Evolutionary conservation across 2,797 vertebrate species (phyloP).

Genomic region (Rhynchonycteris naso): DNA sequence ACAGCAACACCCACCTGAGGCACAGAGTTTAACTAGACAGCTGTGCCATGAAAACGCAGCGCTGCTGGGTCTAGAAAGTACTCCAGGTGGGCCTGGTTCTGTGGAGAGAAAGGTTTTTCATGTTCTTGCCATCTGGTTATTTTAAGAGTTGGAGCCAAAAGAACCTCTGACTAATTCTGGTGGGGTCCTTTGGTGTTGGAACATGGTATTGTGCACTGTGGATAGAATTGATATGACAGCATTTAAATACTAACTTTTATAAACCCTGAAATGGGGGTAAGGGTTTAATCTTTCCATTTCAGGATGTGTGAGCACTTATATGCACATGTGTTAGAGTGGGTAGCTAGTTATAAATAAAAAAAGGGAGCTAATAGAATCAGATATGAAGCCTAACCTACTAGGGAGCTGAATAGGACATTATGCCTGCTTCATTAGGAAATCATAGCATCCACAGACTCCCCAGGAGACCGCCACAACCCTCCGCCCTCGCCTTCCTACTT

Average conservation of each 20-base stretch:
- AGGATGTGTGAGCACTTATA: accelerated
- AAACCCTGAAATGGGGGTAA: not conserved
- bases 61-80: not conserved
- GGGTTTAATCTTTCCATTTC: not conserved
- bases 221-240: not conserved
- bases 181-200: not conserved
- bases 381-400: too few species aligned
- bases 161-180: not conserved
- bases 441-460: too few species aligned
- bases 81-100: not conserved
- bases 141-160: not conserved
- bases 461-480: too few species aligned
- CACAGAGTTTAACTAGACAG: not conserved
- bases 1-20: not conserved
- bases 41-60: not conserved
- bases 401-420: too few species aligned
- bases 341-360: too few species aligned
- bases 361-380: too few species aligned
- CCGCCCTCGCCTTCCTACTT: too few species aligned
- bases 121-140: not conserved
- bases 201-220: not conserved
- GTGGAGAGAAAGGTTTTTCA: not conserved
- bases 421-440: too few species aligned
- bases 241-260: not conserved
- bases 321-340: not conserved